Evolutionary conservation across 1,140 invertebrate species (phyloP), one percentile per base, ranked within the genome.

Genomic region (Limonius californicus): DNA sequence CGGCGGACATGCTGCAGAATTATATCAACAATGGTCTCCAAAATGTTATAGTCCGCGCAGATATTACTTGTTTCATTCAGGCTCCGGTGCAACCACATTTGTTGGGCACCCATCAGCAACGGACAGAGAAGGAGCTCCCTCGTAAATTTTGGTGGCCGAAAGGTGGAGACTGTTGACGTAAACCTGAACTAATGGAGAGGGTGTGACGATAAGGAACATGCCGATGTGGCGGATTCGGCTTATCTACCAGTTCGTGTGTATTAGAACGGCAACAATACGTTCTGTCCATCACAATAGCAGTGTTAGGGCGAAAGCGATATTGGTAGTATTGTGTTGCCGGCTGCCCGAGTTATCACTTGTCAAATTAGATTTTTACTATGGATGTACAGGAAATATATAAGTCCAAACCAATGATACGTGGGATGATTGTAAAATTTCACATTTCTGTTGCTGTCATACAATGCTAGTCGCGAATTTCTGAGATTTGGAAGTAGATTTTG

Each of bases 221-320:
- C 45, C 20, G 9, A 50, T 50, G 16, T 21, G 45, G 45, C 45
- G 45, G 2, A 50, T 50, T 50, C 9, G 45, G 45, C 20, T 50
- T 50, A 50, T 50, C 45, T 50, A 18, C 8, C n/a, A 50, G 45
- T 21, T 39, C 45, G 45, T 50, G 45, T 21, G 20, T 19, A 50
- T 50, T 50, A 18, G 20, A 18, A 50, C 20, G 45, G 45, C 20
- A 50, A 50, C 45, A 50, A 50, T 50, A 21, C 16, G 6, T 14
- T 50, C 16, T 50, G 45, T 50, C 45, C 45, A 50, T 50, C 16
- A 50, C 45, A 50, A 50, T 19, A 50, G 45, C 11, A 12, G n/a
- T 39, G 35, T 39, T 39, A 39, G 35, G 35, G n/a, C n/a, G 35
- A 39, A 39, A 39, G 11, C 35, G n/a, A 39, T 39, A 39, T 39